A percentile compares a stretch with the other conserved stretches of the same genome.
Conservation (phyloP, 2,888 invertebrate genomes). For the Perizoma flavofasciatum region DNA sequence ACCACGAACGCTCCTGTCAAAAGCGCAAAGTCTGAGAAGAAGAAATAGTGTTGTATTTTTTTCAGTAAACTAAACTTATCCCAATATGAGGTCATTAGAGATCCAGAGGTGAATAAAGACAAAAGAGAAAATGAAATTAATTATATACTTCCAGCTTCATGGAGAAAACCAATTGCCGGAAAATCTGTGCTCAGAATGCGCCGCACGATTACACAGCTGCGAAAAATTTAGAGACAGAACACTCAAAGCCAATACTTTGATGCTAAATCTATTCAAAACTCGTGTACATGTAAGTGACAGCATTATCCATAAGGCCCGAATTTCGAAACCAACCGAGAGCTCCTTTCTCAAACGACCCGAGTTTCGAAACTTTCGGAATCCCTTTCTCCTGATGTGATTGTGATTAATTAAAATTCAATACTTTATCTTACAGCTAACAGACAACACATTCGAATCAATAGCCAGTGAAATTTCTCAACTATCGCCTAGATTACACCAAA, state of each 20-base stretch:
- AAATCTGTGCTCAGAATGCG: slow-evolving; percentile 69
- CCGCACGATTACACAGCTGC: slow-evolving; percentile 46
- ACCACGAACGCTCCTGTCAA: no score
- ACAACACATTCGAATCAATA: slow-evolving; percentile 5
- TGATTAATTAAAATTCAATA: background rate
- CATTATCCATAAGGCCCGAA: background rate
- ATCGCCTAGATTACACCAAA: slow-evolving; percentile 4
- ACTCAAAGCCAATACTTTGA: slow-evolving; percentile 45
- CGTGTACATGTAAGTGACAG: slow-evolving; percentile 55
- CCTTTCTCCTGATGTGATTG: background rate
- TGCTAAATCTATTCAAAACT: slow-evolving; percentile 46
- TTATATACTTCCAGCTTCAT: slow-evolving; percentile 39
- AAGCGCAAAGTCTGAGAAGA: no score
- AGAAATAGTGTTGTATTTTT: no score
- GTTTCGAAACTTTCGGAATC: background rate
- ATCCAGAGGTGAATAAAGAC: no score
- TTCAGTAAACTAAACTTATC: no score
- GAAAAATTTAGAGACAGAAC: slow-evolving; percentile 52
- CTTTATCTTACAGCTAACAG: slow-evolving; percentile 15
- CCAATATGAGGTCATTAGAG: no score
- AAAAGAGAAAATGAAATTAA: background rate
- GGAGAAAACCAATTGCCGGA: slow-evolving; percentile 59
- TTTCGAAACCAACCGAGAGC: background rate
- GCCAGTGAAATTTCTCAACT: slow-evolving; percentile 1
- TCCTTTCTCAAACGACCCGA: no score